These are phyloP conservation scores for Sebastes paucispinis DNA, from an alignment of 2,797 vertebrate species.

Conservation along the genomic window DNA sequence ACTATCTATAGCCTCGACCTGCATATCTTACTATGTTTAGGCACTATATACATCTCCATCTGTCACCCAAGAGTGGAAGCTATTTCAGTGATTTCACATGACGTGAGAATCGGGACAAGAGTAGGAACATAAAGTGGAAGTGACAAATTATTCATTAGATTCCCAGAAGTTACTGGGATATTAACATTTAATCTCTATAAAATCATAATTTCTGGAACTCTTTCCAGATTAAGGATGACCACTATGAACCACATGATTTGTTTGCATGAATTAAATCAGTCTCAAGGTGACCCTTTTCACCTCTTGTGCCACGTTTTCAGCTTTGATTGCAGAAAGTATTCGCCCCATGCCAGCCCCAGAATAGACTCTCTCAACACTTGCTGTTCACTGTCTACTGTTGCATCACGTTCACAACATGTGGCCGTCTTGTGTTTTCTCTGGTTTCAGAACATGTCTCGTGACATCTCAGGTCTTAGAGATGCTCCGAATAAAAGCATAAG, in stretches of 20 bases:
- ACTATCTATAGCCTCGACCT: constrained; percentile 70
- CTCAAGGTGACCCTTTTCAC: constrained; percentile 51
- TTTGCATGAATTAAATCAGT: not conserved
- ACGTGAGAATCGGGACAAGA: constrained; percentile 24
- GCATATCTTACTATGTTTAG: constrained; percentile 77
- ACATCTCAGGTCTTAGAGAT: not conserved
- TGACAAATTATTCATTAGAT: not conserved
- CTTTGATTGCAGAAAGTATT: constrained; percentile 54
- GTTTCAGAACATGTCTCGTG: constrained; percentile 14
- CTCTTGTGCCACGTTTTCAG: constrained; percentile 7
- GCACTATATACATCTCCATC: constrained; percentile 64
- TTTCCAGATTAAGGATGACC: not conserved
- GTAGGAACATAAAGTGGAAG: constrained; percentile 8
- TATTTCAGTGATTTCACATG: constrained; percentile 68
- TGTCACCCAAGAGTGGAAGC: constrained; percentile 66
- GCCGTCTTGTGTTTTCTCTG: constrained; percentile 17
- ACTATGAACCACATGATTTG: too few relatives aligned
- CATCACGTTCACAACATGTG: constrained; percentile 33
- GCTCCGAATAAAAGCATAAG: too few relatives aligned
- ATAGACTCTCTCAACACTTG: constrained; percentile 57
- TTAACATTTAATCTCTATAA: not conserved
- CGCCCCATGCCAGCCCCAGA: constrained; percentile 40
- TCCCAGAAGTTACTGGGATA: not conserved
- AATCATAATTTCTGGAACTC: not conserved
- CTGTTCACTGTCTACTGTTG: constrained; percentile 22